Base-by-base conservation (phyloP, 2,113 vertebrate genomes). In the Poeciliopsis turrubarensis region DNA sequence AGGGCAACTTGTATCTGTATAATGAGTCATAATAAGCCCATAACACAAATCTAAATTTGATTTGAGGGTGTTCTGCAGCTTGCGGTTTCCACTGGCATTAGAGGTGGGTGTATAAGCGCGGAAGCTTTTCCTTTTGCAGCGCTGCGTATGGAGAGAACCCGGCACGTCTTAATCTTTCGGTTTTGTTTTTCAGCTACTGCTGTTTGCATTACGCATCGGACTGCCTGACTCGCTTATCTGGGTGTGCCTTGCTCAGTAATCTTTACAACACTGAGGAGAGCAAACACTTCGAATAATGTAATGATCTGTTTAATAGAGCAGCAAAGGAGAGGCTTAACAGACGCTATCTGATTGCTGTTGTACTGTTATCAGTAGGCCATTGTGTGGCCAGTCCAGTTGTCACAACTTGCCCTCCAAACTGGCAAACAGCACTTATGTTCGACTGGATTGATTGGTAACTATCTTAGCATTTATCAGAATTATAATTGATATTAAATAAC, bases 41-140 rank as follows among this genome's bases (percentile, higher is more conserved):
- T 92, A 94, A 91, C 86, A 87, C 89, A 57, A 80, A 88, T 93
- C 92, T 94, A 95, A 96, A 96, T 97, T 95, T 96, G 95, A 93
- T 96, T 95, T 96, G 93, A 96, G 95, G 93, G 95, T 95, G 92
- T 96, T 95, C 91, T 91, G 94, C 67, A 92, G 95, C 93, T 94
- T 92, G 92, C 84, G 95, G 92, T 94, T 88, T 89, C 86, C 39
- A 19, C 66, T 95, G 89, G 90, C 93, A 92, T 92, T 92, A 95
- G 86, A 87, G 89, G 39, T 95, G 95, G 95, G 95, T 95, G 95
- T 94, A 95, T 67, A 15, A n/a, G 94, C 91, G 92, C 94, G 94
- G 87, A 77, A 83, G 86, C 79, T 86, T 83, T 77, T 80, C 86
- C 80, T 81, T 86, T 84, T 84, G 73, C 78, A 82, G 57, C 81